These are phyloP conservation scores for Chloroclysta siterata DNA, from an alignment of 2,888 invertebrate genomes.

Conservation along the genomic window DNA sequence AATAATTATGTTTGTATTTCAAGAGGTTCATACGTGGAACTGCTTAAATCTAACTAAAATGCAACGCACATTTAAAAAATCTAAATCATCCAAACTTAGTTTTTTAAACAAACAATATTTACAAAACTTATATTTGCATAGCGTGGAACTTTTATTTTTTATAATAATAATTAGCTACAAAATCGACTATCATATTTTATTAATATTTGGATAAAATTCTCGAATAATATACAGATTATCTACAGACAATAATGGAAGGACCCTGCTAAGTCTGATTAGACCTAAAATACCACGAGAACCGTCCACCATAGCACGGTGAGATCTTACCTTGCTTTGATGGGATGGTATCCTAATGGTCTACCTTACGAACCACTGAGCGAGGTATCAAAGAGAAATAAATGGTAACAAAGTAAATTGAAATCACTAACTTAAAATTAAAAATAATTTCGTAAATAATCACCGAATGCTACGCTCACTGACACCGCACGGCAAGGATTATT, in stretches of 20 bases:
- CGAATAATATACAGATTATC: constrained; percentile 54
- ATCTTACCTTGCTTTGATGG: constrained; percentile 10
- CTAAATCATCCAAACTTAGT: constrained; percentile 18
- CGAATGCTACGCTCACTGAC: not conserved
- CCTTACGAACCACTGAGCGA: constrained; percentile 62
- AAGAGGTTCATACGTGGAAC: not conserved
- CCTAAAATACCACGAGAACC: constrained; percentile 44
- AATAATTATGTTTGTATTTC: no score
- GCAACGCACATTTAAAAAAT: no score
- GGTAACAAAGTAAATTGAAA: constrained; percentile 59
- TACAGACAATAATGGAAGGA: constrained; percentile 74
- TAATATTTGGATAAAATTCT: constrained; percentile 76
- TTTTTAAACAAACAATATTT: constrained; percentile 52
- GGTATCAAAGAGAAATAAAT: constrained; percentile 60
- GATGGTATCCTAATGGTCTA: constrained; percentile 10
- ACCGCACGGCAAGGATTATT: not conserved
- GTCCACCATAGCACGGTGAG: constrained; percentile 10
- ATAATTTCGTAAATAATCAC: constrained; percentile 21
- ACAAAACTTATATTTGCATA: constrained; percentile 51
- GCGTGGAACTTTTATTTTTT: constrained; percentile 52
- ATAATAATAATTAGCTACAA: constrained; percentile 44
- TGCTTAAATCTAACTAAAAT: not conserved
- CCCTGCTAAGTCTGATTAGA: constrained; percentile 71
- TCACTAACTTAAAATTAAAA: constrained; percentile 26
- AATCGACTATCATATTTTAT: constrained; percentile 63